phyloP scores from a whole-genome alignment of 92 coral and sea anemone species.

The Phymanthus crucifer region DNA sequence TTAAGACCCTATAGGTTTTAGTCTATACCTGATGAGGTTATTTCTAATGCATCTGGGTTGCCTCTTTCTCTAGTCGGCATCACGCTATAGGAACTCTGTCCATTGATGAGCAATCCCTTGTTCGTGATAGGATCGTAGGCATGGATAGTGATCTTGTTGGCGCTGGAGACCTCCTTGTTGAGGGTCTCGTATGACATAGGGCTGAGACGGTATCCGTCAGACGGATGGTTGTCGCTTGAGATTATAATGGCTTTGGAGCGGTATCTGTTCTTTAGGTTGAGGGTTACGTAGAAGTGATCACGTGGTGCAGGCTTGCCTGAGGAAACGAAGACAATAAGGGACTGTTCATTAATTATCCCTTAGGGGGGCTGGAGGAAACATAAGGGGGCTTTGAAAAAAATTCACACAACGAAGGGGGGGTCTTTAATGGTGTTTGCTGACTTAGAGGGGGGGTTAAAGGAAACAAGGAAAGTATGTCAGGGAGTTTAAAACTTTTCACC shows the following conservation, averaged over 20 bases:
- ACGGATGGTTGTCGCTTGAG: slow-evolving; percentile 92
- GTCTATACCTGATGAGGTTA: slow-evolving; percentile 46
- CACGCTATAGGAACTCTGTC: slow-evolving; percentile 49
- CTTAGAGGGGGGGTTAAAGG: too few species aligned
- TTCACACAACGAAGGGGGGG: too few species aligned
- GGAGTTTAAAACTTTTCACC: too few species aligned
- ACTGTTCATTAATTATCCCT: too few species aligned
- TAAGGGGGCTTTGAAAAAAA: too few species aligned
- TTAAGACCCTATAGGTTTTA: background rate
- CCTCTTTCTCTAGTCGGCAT: slow-evolving; percentile 70
- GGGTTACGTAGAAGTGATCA: slow-evolving; percentile 70
- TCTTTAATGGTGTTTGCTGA: too few species aligned
- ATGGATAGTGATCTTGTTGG: slow-evolving; percentile 55
- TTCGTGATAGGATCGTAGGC: slow-evolving; percentile 78
- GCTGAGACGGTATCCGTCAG: slow-evolving; percentile 69
- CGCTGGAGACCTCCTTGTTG: slow-evolving; percentile 71
- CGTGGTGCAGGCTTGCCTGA: slow-evolving; percentile 75
- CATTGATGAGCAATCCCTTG: slow-evolving; percentile 66
- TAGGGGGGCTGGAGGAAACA: too few species aligned
- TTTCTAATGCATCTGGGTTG: slow-evolving; percentile 56
- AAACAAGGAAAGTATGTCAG: too few species aligned
- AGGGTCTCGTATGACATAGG: slow-evolving; percentile 63
- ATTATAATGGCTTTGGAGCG: slow-evolving; percentile 49
- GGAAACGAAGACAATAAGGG: background rate
- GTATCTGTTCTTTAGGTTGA: slow-evolving; percentile 65